Evolutionary conservation across 2,113 vertebrate genomes (phyloP).

Genomic region (Phrynosoma blainvillii): DNA sequence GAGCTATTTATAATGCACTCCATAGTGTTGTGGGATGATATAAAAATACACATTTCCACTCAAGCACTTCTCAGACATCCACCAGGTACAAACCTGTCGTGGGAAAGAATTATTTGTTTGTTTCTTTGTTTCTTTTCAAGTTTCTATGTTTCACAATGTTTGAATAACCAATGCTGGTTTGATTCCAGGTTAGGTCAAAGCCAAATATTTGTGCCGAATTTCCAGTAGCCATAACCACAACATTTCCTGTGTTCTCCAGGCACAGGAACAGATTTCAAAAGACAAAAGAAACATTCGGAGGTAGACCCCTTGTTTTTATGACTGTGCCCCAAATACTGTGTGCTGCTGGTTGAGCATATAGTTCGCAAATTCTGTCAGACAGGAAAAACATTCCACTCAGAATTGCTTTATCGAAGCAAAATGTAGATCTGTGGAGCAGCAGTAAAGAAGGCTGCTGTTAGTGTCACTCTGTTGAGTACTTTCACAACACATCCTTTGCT

Average conservation of each 20-base stretch:
- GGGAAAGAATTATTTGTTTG: conserved; percentile 9
- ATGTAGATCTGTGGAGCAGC: conserved; percentile 56
- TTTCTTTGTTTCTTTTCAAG: conserved; percentile 1
- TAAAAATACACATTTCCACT: conserved; percentile 43
- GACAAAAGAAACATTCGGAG: conserved; percentile 13
- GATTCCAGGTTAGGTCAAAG: conserved; percentile 79
- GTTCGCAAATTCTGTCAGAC: conserved; percentile 55
- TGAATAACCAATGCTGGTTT: conserved; percentile 70
- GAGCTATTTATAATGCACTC: conserved; percentile 49
- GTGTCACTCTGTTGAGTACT: conserved; percentile 58
- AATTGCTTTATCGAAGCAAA: conserved; percentile 56
- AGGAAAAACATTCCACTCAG: neutral
- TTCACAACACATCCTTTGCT: conserved; percentile 62
- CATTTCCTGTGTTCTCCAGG: neutral
- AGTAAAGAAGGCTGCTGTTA: conserved; percentile 69
- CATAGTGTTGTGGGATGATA: conserved; percentile 43
- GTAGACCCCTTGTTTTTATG: conserved; percentile 8
- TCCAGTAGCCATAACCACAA: conserved; percentile 45
- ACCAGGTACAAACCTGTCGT: conserved; percentile 12
- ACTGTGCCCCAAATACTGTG: neutral
- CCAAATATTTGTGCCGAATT: conserved; percentile 77
- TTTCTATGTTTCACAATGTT: conserved; percentile 1
- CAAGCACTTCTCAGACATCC: conserved; percentile 39
- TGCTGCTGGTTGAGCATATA: conserved; percentile 69
- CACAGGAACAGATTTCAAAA: conserved; percentile 15